These are phyloP conservation scores for Maconellicoccus hirsutus DNA, from an alignment of 1,140 invertebrate genomes.

Conservation along the genomic window DNA sequence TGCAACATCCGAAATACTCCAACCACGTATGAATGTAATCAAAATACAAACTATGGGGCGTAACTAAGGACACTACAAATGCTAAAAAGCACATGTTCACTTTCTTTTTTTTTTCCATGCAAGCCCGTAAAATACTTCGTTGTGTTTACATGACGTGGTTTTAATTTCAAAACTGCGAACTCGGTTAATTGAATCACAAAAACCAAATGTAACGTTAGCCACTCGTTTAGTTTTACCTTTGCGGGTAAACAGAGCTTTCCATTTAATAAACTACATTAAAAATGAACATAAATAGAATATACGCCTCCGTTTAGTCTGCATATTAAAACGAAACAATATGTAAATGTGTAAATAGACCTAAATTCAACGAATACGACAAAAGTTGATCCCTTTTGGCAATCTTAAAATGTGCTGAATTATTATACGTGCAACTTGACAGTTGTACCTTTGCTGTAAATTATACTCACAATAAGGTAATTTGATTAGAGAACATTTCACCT, in stretches of 20 bases:
- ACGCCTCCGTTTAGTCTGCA: neutral
- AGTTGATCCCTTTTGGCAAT: neutral
- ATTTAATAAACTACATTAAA: conserved; percentile 1
- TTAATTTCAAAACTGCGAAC: neutral
- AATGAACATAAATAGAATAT: neutral
- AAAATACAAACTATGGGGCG: too few relatives aligned
- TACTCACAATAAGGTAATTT: neutral
- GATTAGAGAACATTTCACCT: neutral
- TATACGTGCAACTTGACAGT: neutral
- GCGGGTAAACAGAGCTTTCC: neutral
- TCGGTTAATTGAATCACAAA: neutral
- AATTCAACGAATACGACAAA: neutral
- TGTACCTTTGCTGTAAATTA: neutral
- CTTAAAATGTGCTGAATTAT: neutral
- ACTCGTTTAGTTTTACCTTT: neutral
- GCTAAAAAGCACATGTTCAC: too few relatives aligned
- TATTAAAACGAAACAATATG: neutral
- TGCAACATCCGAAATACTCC: too few relatives aligned
- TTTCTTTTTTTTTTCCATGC: too few relatives aligned
- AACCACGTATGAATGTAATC: too few relatives aligned
- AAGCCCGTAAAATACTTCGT: too few relatives aligned
- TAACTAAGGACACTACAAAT: too few relatives aligned
- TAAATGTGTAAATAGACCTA: neutral
- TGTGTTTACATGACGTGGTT: neutral
- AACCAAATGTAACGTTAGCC: neutral